Conservation (phyloP, 2,888 invertebrate species). For the Aporophyla lueneburgensis region DNA sequence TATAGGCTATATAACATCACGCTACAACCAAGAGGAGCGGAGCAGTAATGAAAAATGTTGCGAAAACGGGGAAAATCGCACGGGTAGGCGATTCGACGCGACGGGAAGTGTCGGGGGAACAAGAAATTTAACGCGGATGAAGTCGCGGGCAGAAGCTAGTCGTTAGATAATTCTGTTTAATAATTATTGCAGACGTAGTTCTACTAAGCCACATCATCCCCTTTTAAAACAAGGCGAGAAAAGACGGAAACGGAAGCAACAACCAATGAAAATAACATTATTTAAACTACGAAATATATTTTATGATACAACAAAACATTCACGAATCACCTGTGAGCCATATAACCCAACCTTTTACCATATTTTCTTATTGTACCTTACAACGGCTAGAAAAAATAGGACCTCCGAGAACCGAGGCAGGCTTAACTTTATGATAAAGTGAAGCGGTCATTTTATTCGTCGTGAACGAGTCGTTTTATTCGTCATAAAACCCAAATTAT, state of each 20-base stretch:
- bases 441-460: conserved; percentile 52
- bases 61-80: too few relatives aligned
- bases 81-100: too few relatives aligned
- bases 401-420: conserved; percentile 40
- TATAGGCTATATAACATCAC: too few relatives aligned
- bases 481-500: conserved; percentile 61
- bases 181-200: not conserved
- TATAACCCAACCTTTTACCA: conserved; percentile 58
- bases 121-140: too few relatives aligned
- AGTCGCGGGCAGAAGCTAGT: too few relatives aligned
- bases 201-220: not conserved
- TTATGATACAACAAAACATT: conserved; percentile 38
- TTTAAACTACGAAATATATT: conserved; percentile 35
- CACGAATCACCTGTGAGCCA: conserved; percentile 58
- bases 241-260: conserved; percentile 1
- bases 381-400: conserved; percentile 51
- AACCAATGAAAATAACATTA: conserved; percentile 39
- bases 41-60: too few relatives aligned
- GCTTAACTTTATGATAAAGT: conserved; percentile 47
- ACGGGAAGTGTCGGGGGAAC: too few relatives aligned
- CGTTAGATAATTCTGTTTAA: not conserved
- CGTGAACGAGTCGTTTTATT: conserved; percentile 55
- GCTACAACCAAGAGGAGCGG: too few relatives aligned
- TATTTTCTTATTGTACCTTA: conserved; percentile 60
- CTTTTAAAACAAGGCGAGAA: not conserved